Base-by-base conservation (phyloP, 2,797 vertebrate genomes). In the Cichlasoma orientale region DNA sequence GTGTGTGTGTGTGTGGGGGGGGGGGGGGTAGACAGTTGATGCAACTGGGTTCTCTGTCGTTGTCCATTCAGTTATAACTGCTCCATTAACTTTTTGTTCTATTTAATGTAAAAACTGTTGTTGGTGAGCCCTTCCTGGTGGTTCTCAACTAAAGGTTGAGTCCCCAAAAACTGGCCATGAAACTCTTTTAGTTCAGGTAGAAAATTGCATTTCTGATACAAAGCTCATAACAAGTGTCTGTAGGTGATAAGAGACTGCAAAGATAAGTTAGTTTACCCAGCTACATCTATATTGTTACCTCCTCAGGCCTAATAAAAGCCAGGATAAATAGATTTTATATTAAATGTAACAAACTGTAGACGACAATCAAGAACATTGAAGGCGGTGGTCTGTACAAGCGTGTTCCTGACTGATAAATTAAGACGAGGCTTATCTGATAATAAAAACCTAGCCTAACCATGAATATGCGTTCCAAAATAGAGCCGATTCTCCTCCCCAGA, bases 61-160 rank as follows among this genome's bases (percentile, higher is more conserved):
- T 5, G 4, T 47, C 18, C 27, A 0, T 47, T 27, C 27, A 7
- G 61, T 21, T 50, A 14, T 10, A 0, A 54, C 57, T 23, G 9
- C 18, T 74, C 8, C 21, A 16, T 5, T 36, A 56, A 29, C 56
- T 56, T 19, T 41, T 25, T 31, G 16, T 50, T 78, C 56, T 72
- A 4, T 72, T 77, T 61, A 21, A 50, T 31, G 14, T 0, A 33
- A 50, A 29, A 21, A 36, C 68, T 23, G 52, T 36, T 27, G 18
- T 44, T 44, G 59, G 2, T 63, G 59, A 63, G 38, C 14, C 23
- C 21, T 63, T 44, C 14, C 4, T 31, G 31, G 31, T 31, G 31
- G 31, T 31, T 31, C 31, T 7, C 31, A 31, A 31, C 7, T 7
- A 7, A 31, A 31, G 31, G 31, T 31, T 31, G 31, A 31, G 31